Conservation (phyloP, 2,113 vertebrate species). For the Brachyistius frenatus region DNA sequence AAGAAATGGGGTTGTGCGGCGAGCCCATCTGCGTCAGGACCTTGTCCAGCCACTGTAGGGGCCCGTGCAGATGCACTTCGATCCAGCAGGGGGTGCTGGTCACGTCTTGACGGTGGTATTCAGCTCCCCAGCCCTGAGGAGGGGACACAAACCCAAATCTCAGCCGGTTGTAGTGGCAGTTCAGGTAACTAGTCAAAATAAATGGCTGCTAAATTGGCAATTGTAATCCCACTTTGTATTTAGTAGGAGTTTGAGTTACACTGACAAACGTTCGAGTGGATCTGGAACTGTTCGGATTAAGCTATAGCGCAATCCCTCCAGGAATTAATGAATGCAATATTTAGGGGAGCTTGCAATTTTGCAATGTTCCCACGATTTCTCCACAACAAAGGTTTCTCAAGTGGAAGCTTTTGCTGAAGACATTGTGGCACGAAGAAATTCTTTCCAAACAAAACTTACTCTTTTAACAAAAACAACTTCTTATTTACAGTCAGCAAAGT, state of each 20-base stretch:
- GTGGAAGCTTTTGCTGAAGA: too few species aligned
- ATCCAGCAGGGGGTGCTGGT: constrained; percentile 99
- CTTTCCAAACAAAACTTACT: too few species aligned
- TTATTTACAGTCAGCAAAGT: too few species aligned
- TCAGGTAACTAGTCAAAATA: constrained; percentile 2
- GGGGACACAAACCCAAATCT: constrained; percentile 50
- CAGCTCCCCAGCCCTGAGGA: constrained; percentile 96
- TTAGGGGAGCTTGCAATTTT: too few species aligned
- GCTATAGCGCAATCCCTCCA: too few species aligned
- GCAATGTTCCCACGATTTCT: too few species aligned
- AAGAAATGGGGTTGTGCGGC: constrained; percentile 97
- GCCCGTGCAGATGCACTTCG: constrained; percentile 96
- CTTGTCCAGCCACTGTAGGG: constrained; percentile 98
- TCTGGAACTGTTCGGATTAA: not conserved
- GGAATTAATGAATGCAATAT: too few species aligned
- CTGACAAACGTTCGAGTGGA: constrained; percentile 24
- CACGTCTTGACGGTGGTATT: constrained; percentile 98
- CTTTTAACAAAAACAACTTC: too few species aligned
- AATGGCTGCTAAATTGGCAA: constrained; percentile 4
- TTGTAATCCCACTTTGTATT: constrained; percentile 10
- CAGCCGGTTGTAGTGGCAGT: not conserved
- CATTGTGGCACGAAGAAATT: too few species aligned
- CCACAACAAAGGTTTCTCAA: too few species aligned
- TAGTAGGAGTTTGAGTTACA: constrained; percentile 37
- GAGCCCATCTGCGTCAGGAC: constrained; percentile 99